phyloP scores from a whole-genome alignment of 2,797 vertebrate genomes.

The Crax fasciolata region DNA sequence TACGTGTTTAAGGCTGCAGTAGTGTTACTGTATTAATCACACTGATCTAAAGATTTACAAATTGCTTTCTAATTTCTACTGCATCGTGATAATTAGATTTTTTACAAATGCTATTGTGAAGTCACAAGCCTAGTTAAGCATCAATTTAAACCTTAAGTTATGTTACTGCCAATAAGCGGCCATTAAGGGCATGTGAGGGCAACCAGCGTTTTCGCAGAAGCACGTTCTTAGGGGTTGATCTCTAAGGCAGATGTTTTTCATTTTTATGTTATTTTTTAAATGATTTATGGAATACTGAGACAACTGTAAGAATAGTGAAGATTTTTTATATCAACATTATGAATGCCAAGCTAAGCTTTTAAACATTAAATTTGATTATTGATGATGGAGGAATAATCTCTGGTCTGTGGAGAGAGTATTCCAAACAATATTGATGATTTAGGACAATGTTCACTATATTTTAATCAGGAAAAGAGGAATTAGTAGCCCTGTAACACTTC shows the following conservation, averaged over 20 bases:
- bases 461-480: background rate
- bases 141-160: conserved; percentile 68
- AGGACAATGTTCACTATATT: background rate
- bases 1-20: background rate
- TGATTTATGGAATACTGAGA: background rate
- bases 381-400: background rate
- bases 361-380: background rate
- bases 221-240: conserved; percentile 9
- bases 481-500: background rate
- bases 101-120: conserved; percentile 52
- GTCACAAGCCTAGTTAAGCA: conserved; percentile 46
- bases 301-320: background rate
- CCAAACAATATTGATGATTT: background rate
- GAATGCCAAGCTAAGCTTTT: conserved; percentile 1
- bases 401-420: background rate
- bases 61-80: conserved; percentile 67
- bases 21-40: conserved; percentile 21
- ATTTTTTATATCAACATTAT: background rate
- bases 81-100: conserved; percentile 57
- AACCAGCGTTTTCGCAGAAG: background rate
- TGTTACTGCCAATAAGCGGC: conserved; percentile 67
- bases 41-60: conserved; percentile 39
- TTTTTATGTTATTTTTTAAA: conserved; percentile 40
- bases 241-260: conserved; percentile 31
- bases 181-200: conserved; percentile 59